Evolutionary conservation across 2,797 vertebrate species (phyloP).

Genomic region (Australoheros facetus): DNA sequence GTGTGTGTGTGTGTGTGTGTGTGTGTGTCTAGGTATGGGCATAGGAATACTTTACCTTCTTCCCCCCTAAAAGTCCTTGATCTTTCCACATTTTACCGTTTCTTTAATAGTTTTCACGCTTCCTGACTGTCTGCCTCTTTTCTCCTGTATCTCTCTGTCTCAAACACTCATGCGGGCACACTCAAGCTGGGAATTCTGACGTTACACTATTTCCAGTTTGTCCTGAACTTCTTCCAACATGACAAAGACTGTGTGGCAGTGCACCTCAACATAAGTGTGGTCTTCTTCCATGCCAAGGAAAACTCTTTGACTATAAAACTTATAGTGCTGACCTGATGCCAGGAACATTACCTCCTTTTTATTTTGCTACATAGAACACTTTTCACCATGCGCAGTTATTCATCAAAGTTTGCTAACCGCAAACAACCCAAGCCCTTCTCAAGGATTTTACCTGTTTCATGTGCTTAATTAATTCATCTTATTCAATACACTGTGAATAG

Average conservation of each 20-base stretch:
- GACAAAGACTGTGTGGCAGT: conserved; percentile 82
- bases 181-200: conserved; percentile 73
- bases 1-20: background rate
- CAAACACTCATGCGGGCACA: conserved; percentile 33
- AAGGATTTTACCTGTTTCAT: conserved; percentile 19
- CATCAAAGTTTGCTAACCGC: conserved; percentile 61
- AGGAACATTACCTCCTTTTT: conserved; percentile 82
- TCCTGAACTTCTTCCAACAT: conserved; percentile 80
- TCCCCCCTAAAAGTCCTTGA: conserved; percentile 9
- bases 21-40: background rate
- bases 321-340: conserved; percentile 72
- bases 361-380: conserved; percentile 72
- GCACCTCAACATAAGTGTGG: conserved; percentile 80
- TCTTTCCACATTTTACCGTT: conserved; percentile 28
- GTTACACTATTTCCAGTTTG: conserved; percentile 82
- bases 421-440: conserved; percentile 39
- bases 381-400: conserved; percentile 65
- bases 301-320: conserved; percentile 81
- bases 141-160: conserved; percentile 41
- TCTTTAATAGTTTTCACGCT: conserved; percentile 31
- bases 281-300: conserved; percentile 75
- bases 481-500: background rate
- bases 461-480: conserved; percentile 22
- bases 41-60: conserved; percentile 17
- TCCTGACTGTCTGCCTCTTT: conserved; percentile 28